These are phyloP conservation scores for Epizoanthus fatuus DNA, from an alignment of 92 coral and sea anemone species.

Conservation along the genomic window DNA sequence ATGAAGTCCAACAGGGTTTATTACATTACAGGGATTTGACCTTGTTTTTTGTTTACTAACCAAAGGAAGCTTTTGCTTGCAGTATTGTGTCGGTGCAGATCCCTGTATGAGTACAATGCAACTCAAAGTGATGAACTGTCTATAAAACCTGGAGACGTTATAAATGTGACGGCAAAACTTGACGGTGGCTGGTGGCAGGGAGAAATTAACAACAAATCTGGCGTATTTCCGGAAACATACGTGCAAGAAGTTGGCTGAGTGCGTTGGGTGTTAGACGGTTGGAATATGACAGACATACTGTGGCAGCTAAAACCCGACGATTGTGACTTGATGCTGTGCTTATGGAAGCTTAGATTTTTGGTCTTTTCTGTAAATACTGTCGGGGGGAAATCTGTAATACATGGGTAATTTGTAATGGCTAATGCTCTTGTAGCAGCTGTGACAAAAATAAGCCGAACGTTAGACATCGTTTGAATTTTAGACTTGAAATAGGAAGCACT, in stretches of 20 bases:
- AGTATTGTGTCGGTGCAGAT: constrained; percentile 86
- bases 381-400: too few relatives aligned
- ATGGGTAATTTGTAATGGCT: too few relatives aligned
- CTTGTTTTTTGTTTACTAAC: neutral
- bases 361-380: too few relatives aligned
- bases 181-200: constrained; percentile 99
- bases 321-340: too few relatives aligned
- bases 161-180: constrained; percentile 82
- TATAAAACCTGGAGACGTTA: constrained; percentile 87
- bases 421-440: too few relatives aligned
- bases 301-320: too few relatives aligned
- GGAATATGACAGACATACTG: too few relatives aligned
- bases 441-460: too few relatives aligned
- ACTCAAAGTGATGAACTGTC: constrained; percentile 92
- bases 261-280: neutral
- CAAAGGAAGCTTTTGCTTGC: neutral
- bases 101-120: constrained; percentile 90
- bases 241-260: constrained; percentile 87
- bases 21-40: neutral
- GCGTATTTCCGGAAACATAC: constrained; percentile 95
- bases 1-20: neutral
- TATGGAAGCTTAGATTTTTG: too few relatives aligned
- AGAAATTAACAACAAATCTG: constrained; percentile 82
- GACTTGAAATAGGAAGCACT: too few relatives aligned
- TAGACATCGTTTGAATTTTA: too few relatives aligned